A percentile compares a stretch with the other conserved stretches of the same genome.
Evolutionary conservation across 1,140 invertebrate species (phyloP).

Genomic region (Bombyx mandarina): DNA sequence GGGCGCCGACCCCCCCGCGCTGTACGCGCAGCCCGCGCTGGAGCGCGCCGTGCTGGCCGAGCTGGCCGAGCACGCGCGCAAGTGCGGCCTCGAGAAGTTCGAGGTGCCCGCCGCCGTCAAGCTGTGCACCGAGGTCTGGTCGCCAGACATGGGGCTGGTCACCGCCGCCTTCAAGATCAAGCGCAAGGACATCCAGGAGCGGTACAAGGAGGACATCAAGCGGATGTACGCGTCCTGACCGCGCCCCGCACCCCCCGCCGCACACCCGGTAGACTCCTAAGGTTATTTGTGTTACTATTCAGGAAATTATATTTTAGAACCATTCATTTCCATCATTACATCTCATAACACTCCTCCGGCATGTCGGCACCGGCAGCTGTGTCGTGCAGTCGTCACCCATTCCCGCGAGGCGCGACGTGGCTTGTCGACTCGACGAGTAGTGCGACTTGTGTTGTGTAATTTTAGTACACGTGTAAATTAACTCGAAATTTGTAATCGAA

Average conservation of each 20-base stretch:
- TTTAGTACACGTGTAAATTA: too few relatives aligned
- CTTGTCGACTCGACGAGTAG: too few relatives aligned
- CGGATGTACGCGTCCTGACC: slow-evolving; percentile 92
- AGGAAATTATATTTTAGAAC: too few relatives aligned
- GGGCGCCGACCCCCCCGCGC: slow-evolving; percentile 75
- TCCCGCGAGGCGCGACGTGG: too few relatives aligned
- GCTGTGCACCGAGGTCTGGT: slow-evolving; percentile 93
- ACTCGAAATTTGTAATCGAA: too few relatives aligned
- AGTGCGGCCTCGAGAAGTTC: slow-evolving; percentile 89
- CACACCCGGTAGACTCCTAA: background rate
- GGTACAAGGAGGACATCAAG: slow-evolving; percentile 91
- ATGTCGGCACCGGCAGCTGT: too few relatives aligned
- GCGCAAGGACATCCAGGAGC: slow-evolving; percentile 94
- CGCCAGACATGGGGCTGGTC: slow-evolving; percentile 95
- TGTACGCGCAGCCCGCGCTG: slow-evolving; percentile 80
- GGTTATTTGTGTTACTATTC: background rate
- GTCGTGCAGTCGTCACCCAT: too few relatives aligned
- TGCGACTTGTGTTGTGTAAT: too few relatives aligned
- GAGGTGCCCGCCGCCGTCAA: slow-evolving; percentile 94
- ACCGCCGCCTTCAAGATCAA: slow-evolving; percentile 98
- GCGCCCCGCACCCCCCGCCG: background rate
- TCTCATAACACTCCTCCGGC: too few relatives aligned
- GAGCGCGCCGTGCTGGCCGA: slow-evolving; percentile 86
- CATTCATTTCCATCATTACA: too few relatives aligned
- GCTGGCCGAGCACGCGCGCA: slow-evolving; percentile 84